Conservation (phyloP, 2,113 vertebrate genomes). For the Morphnarchus princeps region DNA sequence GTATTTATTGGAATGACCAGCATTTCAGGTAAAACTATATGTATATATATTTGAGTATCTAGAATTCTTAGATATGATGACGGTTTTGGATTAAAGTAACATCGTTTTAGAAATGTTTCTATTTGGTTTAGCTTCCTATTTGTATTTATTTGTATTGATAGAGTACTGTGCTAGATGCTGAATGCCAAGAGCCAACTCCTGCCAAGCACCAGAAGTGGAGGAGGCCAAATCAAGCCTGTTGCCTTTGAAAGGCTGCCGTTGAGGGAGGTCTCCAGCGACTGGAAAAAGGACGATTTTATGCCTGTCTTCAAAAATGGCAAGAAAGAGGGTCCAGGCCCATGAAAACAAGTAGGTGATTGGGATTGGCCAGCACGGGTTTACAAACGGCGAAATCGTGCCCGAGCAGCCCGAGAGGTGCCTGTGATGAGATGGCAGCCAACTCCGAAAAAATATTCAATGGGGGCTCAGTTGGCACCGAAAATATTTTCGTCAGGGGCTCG, state of each 20-base stretch:
- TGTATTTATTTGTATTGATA: background rate
- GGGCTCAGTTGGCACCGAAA: too few relatives aligned
- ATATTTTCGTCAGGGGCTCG: too few relatives aligned
- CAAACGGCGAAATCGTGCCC: background rate
- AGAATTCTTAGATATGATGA: background rate
- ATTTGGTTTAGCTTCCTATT: background rate
- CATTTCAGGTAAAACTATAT: background rate
- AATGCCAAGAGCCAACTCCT: background rate
- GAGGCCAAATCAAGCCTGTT: fast-evolving
- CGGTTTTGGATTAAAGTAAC: background rate
- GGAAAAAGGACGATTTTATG: background rate
- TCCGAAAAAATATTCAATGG: too few relatives aligned
- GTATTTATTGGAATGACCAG: background rate
- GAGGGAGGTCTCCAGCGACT: background rate
- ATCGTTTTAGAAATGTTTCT: background rate
- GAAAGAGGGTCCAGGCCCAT: background rate
- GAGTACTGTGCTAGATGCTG: background rate
- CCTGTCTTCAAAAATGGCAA: background rate
- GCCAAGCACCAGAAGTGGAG: background rate
- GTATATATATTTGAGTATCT: background rate
- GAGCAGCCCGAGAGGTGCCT: background rate
- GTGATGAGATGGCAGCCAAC: too few relatives aligned
- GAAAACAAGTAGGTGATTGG: background rate
- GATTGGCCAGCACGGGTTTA: background rate
- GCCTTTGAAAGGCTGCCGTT: background rate